Evolutionary conservation across 1,140 invertebrate genomes (phyloP), one percentile per base, ranked within the genome.

Genomic region (Heliconius melpomene): DNA sequence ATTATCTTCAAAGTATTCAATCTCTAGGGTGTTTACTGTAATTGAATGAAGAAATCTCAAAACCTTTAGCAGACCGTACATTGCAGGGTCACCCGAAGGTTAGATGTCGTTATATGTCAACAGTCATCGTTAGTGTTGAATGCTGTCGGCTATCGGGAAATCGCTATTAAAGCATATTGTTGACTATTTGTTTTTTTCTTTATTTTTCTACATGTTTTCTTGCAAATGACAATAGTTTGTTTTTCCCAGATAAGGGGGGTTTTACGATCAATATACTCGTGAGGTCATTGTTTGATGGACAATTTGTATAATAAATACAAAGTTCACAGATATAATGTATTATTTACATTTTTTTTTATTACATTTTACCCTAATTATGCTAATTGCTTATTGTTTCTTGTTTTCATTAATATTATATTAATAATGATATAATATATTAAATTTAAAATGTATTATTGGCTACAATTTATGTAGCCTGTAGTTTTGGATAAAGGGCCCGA

Each of bases 71-170:
- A 60, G 29, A 18, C 50, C 46, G 74, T 66, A 36, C 40, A 76
- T 40, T 71, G 38, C 78, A 54, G 78, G 79, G 74, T 76, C 46
- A 72, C n/a, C 36, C 46, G 79, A 79, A 79, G 79, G 79, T 54
- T 52, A 72, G 8, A 40, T 76, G 79, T 79, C 79, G 26, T 36
- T 66, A 57, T 66, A 57, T 79, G 78, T 74, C 78, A 76, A 60
- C 40, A 16, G 18, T 23, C 74, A 72, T 79, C 79, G 79, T 79
- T 79, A 79, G 79, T 75, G 73, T 75, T 74, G 16, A 66, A 71
- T 38, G 79, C 66, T 79, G 76, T 79, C 79, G 57, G 32, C 66
- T 79, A 79, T 79, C 79, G 74, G 74, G 57, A 76, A 76, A 76
- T 76, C 74, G 26, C 52, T 76, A 16, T 66, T 57, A 26, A 76